Evolutionary conservation across 2,888 invertebrate genomes (phyloP).

Genomic region (Nephrotoma appendiculata): DNA sequence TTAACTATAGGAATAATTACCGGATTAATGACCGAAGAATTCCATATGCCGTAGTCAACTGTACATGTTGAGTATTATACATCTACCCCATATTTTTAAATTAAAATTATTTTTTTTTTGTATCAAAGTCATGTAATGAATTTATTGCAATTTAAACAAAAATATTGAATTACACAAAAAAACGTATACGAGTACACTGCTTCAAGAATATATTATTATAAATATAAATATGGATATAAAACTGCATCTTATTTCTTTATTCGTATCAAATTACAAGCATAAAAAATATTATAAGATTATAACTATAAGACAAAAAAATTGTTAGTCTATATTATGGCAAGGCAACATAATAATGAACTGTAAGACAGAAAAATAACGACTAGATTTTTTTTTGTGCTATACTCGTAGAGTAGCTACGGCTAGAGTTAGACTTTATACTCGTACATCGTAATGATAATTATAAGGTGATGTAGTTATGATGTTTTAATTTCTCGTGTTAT

Average conservation of each 20-base stretch:
- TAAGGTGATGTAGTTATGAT: neutral
- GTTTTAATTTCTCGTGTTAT: neutral
- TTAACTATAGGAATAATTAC: too few relatives aligned
- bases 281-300: neutral
- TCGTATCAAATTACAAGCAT: neutral
- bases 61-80: too few relatives aligned
- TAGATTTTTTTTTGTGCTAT: neutral
- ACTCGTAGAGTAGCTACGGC: too few relatives aligned
- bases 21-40: too few relatives aligned
- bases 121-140: conserved; percentile 5
- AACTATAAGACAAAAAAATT: neutral
- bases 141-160: conserved; percentile 6
- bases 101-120: neutral
- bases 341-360: neutral
- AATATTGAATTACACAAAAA: conserved; percentile 2
- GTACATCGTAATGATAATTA: neutral
- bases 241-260: conserved; percentile 1
- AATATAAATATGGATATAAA: neutral
- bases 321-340: neutral
- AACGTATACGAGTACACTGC: neutral
- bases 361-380: neutral
- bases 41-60: too few relatives aligned
- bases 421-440: too few relatives aligned
- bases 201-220: neutral
- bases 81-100: neutral